These are phyloP conservation scores for Echiichthys vipera DNA, from an alignment of 2,797 vertebrate species.

Conservation along the genomic window DNA sequence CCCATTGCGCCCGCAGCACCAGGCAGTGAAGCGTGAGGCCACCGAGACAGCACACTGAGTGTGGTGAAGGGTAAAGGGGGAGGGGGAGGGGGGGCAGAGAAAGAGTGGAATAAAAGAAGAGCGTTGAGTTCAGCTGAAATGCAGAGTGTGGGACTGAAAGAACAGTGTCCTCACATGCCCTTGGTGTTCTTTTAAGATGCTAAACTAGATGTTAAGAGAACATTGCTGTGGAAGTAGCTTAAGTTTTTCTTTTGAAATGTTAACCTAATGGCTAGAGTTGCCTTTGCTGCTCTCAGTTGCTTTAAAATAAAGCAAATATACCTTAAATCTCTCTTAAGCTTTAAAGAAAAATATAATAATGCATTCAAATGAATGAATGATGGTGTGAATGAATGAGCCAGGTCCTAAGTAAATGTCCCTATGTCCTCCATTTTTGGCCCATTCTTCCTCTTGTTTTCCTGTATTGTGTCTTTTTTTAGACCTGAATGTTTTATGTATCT, in stretches of 20 bases:
- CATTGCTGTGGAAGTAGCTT: constrained; percentile 1
- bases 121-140: constrained; percentile 37
- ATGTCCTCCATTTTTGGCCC: background rate
- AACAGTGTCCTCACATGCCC: constrained; percentile 59
- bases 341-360: background rate
- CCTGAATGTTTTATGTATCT: background rate
- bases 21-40: constrained; percentile 68
- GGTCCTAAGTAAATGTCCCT: background rate
- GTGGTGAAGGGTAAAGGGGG: constrained; percentile 39
- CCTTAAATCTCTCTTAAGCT: background rate
- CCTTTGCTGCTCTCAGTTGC: background rate
- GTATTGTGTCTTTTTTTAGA: background rate
- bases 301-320: background rate
- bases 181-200: constrained; percentile 28
- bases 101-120: constrained; percentile 39
- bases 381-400: background rate
- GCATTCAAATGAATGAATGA: background rate
- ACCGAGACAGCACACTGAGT: constrained; percentile 62
- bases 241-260: background rate
- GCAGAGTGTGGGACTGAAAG: constrained; percentile 22
- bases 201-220: constrained; percentile 7
- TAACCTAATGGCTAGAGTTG: background rate
- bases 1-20: constrained; percentile 57
- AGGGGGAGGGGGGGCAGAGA: constrained; percentile 16
- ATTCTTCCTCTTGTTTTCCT: background rate